Percentiles rank a stretch among this genome's conserved stretches.
phyloP scores from a whole-genome alignment of 2,797 vertebrate genomes.

The Miopithecus talapoin region DNA sequence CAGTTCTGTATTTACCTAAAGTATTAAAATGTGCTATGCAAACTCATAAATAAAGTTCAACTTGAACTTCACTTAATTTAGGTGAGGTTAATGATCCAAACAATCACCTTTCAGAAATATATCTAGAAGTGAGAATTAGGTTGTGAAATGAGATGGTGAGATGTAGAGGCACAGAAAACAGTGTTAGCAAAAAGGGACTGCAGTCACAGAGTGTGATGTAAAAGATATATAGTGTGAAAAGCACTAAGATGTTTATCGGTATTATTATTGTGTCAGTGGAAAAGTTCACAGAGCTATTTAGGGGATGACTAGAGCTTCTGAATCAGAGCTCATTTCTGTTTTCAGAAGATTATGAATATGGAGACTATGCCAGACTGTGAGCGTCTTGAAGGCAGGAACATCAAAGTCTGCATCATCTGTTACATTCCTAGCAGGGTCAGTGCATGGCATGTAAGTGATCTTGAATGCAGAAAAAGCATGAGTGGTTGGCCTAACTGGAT shows the following conservation, averaged over 20 bases:
- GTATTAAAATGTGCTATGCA: neutral
- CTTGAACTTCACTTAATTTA: neutral
- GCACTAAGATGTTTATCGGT: neutral
- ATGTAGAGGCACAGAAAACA: neutral
- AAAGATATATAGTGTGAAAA: neutral
- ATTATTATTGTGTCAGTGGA: neutral
- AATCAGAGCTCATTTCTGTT: neutral
- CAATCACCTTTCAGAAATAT: constrained; percentile 34
- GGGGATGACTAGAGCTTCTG: neutral
- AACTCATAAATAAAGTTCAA: neutral
- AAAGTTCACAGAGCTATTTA: neutral
- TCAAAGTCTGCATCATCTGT: neutral
- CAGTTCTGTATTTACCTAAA: neutral
- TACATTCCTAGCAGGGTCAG: neutral
- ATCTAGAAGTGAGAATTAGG: constrained; percentile 1
- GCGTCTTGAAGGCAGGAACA: neutral
- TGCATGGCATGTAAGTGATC: neutral
- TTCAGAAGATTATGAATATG: neutral
- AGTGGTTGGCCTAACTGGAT: neutral
- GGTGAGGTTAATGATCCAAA: neutral
- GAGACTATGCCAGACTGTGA: neutral
- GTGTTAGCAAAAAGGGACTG: neutral
- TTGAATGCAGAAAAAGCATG: neutral
- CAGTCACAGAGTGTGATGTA: neutral
- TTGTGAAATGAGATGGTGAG: constrained; percentile 19